Percentiles rank a stretch among this genome's conserved stretches.
These are phyloP conservation scores for Pantherophis vulpinus DNA, from an alignment of 2,797 vertebrate species.

Conservation along the genomic window DNA sequence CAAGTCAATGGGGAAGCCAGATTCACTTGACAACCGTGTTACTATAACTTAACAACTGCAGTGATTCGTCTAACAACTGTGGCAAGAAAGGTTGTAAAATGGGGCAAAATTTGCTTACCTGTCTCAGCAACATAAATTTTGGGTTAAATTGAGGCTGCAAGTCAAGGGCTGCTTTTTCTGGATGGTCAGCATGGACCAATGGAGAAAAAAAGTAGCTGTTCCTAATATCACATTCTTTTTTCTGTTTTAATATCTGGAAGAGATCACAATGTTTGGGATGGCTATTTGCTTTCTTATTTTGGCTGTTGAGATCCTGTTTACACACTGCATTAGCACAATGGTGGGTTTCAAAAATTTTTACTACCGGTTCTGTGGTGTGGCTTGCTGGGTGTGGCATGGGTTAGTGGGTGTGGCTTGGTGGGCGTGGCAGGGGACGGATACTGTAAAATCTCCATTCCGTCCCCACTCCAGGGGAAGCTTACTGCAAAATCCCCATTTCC, in stretches of 20 bases:
- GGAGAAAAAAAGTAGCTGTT: too few relatives aligned
- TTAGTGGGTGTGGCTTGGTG: too few relatives aligned
- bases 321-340: background rate
- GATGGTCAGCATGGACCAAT: background rate
- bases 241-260: background rate
- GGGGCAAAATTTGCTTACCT: background rate
- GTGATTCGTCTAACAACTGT: background rate
- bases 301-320: background rate
- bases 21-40: background rate
- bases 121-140: background rate
- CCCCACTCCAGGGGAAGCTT: too few relatives aligned
- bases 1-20: background rate
- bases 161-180: background rate
- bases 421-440: too few relatives aligned
- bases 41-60: background rate
- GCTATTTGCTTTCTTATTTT: background rate
- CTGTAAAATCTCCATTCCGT: too few relatives aligned
- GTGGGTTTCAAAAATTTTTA: too few relatives aligned
- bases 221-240: background rate
- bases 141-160: too few relatives aligned
- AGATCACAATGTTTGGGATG: background rate
- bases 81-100: background rate
- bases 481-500: too few relatives aligned
- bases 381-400: too few relatives aligned
- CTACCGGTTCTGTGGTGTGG: too few relatives aligned